Conservation (phyloP, 2,888 invertebrate genomes). For the Drosophila neoperkinsi region DNA sequence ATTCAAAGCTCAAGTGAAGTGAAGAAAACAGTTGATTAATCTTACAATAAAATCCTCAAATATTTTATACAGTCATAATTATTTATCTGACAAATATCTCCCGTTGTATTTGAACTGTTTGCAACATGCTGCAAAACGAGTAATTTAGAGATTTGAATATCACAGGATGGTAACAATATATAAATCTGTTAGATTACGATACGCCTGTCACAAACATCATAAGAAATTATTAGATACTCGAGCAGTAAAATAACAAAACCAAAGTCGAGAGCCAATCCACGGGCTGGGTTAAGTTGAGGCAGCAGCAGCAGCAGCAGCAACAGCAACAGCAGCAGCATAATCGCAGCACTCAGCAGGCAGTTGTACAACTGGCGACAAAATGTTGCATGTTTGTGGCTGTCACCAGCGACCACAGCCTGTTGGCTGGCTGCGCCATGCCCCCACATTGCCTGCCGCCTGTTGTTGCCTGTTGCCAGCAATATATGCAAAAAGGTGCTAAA, state of each 20-base stretch:
- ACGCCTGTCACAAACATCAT: slow-evolving; percentile 54
- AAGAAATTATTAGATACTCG: slow-evolving; percentile 49
- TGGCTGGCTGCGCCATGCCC: slow-evolving; percentile 31
- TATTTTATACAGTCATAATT: slow-evolving; percentile 8
- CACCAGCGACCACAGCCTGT: slow-evolving; percentile 54
- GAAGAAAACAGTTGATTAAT: not conserved
- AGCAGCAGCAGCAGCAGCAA: slow-evolving; percentile 49
- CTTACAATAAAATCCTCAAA: slow-evolving; percentile 4
- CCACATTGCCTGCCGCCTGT: slow-evolving; percentile 27
- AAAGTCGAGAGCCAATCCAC: slow-evolving; percentile 18
- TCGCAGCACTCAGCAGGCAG: slow-evolving; percentile 35
- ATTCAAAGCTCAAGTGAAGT: not conserved
- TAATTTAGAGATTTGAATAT: slow-evolving; percentile 22
- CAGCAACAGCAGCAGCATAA: slow-evolving; percentile 17
- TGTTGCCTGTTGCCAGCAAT: slow-evolving; percentile 52
- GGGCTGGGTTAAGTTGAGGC: slow-evolving; percentile 28
- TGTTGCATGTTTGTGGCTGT: slow-evolving; percentile 80
- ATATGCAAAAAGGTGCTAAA: slow-evolving; percentile 82
- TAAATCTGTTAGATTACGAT: slow-evolving; percentile 41
- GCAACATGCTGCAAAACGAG: slow-evolving; percentile 12
- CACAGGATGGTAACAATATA: slow-evolving; percentile 21
- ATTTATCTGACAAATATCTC: slow-evolving; percentile 20
- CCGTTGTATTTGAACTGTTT: slow-evolving; percentile 14
- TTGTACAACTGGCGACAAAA: slow-evolving; percentile 79
- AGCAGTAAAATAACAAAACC: slow-evolving; percentile 17